These are phyloP conservation scores for Microcaecilia unicolor DNA, from an alignment of 2,797 vertebrate genomes.

Conservation along the genomic window DNA sequence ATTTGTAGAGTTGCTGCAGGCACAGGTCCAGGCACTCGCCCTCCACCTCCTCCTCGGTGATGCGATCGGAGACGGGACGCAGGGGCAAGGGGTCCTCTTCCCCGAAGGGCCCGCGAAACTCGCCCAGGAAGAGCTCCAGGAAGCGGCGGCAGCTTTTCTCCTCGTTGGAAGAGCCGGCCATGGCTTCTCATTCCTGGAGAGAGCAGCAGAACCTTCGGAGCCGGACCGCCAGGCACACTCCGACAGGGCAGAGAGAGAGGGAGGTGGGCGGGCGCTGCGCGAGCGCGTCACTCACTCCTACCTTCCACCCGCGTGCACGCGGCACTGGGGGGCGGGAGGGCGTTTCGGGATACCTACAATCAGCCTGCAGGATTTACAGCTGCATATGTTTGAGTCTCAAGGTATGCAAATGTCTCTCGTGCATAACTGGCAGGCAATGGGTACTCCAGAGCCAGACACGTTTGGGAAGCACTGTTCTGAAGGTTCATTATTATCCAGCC, in stretches of 20 bases:
- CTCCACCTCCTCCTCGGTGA: conserved; percentile 89
- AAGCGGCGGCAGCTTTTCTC: conserved; percentile 96
- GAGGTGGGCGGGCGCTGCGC: conserved; percentile 14
- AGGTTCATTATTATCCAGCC: no score
- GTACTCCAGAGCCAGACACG: no score
- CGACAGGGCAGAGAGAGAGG: not conserved
- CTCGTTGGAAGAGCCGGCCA: conserved; percentile 81
- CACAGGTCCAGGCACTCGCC: conserved; percentile 92
- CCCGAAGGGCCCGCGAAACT: conserved; percentile 86
- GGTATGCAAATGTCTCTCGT: no score
- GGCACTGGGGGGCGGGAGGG: not conserved
- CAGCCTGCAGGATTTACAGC: no score
- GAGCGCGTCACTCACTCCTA: conserved; percentile 6
- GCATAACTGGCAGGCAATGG: no score
- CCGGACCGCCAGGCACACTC: not conserved
- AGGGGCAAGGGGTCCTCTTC: conserved; percentile 75
- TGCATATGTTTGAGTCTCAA: no score
- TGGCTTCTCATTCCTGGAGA: conserved; percentile 78
- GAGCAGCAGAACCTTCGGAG: not conserved
- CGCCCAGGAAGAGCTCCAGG: conserved; percentile 88
- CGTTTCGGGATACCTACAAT: no score
- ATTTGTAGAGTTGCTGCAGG: conserved; percentile 93
- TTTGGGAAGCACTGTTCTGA: no score
- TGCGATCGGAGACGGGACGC: conserved; percentile 81
- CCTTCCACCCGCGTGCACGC: not conserved